A percentile compares a stretch with the other conserved stretches of the same genome.
These are phyloP conservation scores for Erebia palarica DNA, from an alignment of 2,888 invertebrate genomes.

Conservation along the genomic window DNA sequence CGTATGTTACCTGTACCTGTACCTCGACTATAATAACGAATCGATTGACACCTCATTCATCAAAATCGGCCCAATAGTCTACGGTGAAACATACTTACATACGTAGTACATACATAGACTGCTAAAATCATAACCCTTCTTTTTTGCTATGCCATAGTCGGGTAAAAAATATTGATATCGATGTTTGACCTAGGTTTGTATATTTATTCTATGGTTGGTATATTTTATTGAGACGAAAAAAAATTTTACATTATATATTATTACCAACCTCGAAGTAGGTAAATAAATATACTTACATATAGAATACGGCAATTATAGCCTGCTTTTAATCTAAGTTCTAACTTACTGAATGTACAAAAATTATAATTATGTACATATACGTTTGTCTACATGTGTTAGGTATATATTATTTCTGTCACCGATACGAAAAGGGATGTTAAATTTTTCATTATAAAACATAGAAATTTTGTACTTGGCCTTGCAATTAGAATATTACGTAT, in stretches of 20 bases:
- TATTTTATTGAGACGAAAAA: constrained; percentile 17
- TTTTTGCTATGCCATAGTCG: too few relatives aligned
- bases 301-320: constrained; percentile 7
- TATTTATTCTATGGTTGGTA: constrained; percentile 9
- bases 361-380: constrained; percentile 27
- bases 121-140: too few relatives aligned
- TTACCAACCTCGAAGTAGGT: constrained; percentile 7
- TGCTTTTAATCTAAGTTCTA: constrained; percentile 25
- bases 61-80: too few relatives aligned
- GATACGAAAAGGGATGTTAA: constrained; percentile 25
- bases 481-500: constrained; percentile 22
- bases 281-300: not conserved
- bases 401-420: constrained; percentile 29
- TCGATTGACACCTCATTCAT: too few relatives aligned
- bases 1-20: too few relatives aligned
- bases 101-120: too few relatives aligned
- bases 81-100: too few relatives aligned
- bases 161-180: constrained; percentile 10
- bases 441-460: constrained; percentile 22
- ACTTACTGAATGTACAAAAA: constrained; percentile 20
- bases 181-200: constrained; percentile 15
- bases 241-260: constrained; percentile 9
- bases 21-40: too few relatives aligned
- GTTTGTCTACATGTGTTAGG: constrained; percentile 14
- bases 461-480: constrained; percentile 31